These are phyloP conservation scores for Echeneis naucrates DNA, from an alignment of 2,797 vertebrate species.

Conservation along the genomic window DNA sequence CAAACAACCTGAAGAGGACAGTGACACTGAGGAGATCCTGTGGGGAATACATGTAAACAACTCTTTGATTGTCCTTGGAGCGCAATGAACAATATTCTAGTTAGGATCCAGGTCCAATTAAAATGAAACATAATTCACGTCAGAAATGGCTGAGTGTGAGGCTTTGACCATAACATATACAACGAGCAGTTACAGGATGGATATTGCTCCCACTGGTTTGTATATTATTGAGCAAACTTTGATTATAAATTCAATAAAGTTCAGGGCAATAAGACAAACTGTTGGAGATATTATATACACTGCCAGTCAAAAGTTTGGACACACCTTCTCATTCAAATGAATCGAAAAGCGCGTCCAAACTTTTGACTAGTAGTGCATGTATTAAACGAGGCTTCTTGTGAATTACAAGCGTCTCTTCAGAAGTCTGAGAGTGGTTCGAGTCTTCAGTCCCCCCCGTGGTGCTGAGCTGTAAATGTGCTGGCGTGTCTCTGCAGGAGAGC, in stretches of 20 bases:
- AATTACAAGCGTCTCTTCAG: neutral
- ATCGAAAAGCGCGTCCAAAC: too few relatives aligned
- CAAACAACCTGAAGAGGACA: conserved; percentile 89
- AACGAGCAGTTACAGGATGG: neutral
- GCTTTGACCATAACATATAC: neutral
- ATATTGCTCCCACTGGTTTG: neutral
- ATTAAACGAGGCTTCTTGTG: too few relatives aligned
- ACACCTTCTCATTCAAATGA: too few relatives aligned
- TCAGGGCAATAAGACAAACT: neutral
- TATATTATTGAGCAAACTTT: neutral
- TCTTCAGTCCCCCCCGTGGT: conserved; percentile 18
- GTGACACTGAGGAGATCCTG: conserved; percentile 89
- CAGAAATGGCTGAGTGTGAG: neutral
- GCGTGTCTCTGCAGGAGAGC: conserved; percentile 84
- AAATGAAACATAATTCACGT: neutral
- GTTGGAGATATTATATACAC: neutral
- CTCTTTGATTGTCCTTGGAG: neutral
- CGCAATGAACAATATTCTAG: neutral
- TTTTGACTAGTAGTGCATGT: too few relatives aligned
- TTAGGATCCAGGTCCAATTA: neutral
- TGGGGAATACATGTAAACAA: conserved; percentile 86
- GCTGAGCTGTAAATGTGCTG: conserved; percentile 57
- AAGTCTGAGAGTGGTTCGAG: conserved; percentile 32
- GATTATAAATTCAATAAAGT: neutral
- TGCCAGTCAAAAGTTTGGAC: too few relatives aligned